Evolutionary conservation across 1,140 invertebrate genomes (phyloP).

Genomic region (Lepidostoma basale): DNA sequence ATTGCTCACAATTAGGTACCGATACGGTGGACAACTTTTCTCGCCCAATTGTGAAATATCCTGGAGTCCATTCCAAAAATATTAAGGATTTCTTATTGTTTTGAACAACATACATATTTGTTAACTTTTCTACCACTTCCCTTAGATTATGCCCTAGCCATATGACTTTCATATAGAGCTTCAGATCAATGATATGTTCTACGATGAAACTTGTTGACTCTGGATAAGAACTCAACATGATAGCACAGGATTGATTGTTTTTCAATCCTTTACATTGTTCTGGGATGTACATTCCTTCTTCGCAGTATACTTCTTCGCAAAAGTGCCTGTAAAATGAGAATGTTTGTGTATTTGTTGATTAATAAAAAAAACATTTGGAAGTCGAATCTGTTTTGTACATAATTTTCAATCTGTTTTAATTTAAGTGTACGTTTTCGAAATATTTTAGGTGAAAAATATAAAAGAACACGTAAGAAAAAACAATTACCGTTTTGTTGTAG

Average conservation of each 20-base stretch:
- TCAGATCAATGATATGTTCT: slow-evolving; percentile 61
- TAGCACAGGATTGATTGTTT: slow-evolving; percentile 57
- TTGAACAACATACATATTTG: slow-evolving; percentile 48
- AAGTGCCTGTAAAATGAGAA: slow-evolving; percentile 54
- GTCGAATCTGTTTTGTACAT: too few relatives aligned
- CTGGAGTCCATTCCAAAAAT: slow-evolving; percentile 73
- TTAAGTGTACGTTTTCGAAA: too few relatives aligned
- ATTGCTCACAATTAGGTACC: slow-evolving; percentile 63
- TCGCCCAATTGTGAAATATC: slow-evolving; percentile 63
- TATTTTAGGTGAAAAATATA: slow-evolving; percentile 45
- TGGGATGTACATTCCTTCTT: slow-evolving; percentile 65
- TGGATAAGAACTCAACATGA: slow-evolving; percentile 64
- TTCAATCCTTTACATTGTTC: slow-evolving; percentile 55
- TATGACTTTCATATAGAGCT: slow-evolving; percentile 64
- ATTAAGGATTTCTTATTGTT: slow-evolving; percentile 60
- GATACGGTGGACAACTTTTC: slow-evolving; percentile 58
- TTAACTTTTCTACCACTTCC: slow-evolving; percentile 56
- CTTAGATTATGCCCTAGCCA: slow-evolving; percentile 68
- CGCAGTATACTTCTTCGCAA: slow-evolving; percentile 61
- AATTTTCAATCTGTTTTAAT: too few relatives aligned
- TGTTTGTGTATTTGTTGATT: background rate
- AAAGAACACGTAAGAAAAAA: slow-evolving; percentile 46
- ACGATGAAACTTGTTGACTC: slow-evolving; percentile 60
- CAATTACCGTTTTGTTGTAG: slow-evolving; percentile 34
- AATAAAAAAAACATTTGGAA: too few relatives aligned